These are phyloP conservation scores for Automeris io DNA, from an alignment of 2,888 invertebrate genomes.

Conservation along the genomic window DNA sequence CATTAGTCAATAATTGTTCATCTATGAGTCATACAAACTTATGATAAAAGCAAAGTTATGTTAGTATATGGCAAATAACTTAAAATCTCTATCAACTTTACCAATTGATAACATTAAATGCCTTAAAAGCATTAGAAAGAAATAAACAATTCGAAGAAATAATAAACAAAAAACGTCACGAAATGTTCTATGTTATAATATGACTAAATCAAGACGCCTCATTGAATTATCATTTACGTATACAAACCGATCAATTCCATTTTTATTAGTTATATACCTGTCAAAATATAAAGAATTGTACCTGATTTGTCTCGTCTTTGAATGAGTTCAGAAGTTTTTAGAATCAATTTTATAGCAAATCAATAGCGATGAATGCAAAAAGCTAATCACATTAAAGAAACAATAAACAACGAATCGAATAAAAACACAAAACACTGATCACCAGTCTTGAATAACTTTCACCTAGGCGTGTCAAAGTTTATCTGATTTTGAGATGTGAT, in stretches of 20 bases:
- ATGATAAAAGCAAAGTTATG: background rate
- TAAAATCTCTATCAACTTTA: background rate
- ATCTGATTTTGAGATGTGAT: too few relatives aligned
- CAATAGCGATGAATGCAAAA: too few relatives aligned
- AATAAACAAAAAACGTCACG: background rate
- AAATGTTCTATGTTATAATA: background rate
- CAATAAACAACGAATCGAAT: too few relatives aligned
- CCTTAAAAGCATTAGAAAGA: too few relatives aligned
- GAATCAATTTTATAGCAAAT: too few relatives aligned
- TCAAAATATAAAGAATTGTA: too few relatives aligned
- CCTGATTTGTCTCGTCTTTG: too few relatives aligned
- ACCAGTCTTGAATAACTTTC: too few relatives aligned
- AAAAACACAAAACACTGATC: too few relatives aligned
- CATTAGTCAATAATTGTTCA: too few relatives aligned
- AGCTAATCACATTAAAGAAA: too few relatives aligned
- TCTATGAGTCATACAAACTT: conserved; percentile 1
- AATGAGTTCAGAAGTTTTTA: too few relatives aligned
- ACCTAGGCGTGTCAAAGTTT: conserved; percentile 4
- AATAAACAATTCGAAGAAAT: background rate
- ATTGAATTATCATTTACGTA: background rate
- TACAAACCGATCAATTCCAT: background rate
- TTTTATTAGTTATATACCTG: conserved; percentile 6
- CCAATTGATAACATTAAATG: background rate
- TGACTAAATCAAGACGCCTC: background rate
- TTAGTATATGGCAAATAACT: background rate